Conservation (phyloP, 1,140 invertebrate species). For the Lucilia sericata region DNA sequence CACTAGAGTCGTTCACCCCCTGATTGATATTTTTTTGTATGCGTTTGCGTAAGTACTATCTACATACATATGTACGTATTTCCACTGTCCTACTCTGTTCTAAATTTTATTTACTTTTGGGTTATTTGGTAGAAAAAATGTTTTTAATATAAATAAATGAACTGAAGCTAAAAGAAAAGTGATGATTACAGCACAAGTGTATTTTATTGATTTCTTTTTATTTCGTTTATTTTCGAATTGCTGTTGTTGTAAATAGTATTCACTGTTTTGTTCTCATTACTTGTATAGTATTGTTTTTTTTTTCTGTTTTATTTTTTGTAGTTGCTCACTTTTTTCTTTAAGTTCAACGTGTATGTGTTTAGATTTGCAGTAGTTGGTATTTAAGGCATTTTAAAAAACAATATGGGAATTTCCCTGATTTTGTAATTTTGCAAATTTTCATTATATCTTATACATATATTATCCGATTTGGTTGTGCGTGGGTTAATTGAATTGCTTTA, state of each 20-base stretch:
- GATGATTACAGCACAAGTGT: conserved; percentile 5
- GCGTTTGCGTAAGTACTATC: neutral
- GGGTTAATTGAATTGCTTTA: too few species aligned
- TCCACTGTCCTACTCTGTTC: neutral
- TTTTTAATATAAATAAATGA: neutral
- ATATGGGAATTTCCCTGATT: neutral
- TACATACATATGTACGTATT: neutral
- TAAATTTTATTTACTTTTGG: neutral
- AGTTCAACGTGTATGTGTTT: neutral
- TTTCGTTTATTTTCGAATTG: neutral
- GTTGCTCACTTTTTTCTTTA: too few species aligned
- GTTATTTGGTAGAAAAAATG: neutral
- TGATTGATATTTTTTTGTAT: neutral
- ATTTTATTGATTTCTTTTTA: neutral
- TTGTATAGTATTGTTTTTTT: too few species aligned
- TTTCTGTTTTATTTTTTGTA: too few species aligned
- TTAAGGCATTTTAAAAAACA: neutral
- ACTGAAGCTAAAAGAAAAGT: neutral
- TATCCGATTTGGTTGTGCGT: too few species aligned
- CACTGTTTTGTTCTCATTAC: too few species aligned
- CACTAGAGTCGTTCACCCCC: neutral
- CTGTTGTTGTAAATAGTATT: neutral
- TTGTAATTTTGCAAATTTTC: neutral
- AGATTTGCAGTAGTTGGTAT: neutral
- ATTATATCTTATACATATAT: too few species aligned